Evolutionary conservation across 2,888 invertebrate species (phyloP).

Genomic region (Megastigmus dorsalis): DNA sequence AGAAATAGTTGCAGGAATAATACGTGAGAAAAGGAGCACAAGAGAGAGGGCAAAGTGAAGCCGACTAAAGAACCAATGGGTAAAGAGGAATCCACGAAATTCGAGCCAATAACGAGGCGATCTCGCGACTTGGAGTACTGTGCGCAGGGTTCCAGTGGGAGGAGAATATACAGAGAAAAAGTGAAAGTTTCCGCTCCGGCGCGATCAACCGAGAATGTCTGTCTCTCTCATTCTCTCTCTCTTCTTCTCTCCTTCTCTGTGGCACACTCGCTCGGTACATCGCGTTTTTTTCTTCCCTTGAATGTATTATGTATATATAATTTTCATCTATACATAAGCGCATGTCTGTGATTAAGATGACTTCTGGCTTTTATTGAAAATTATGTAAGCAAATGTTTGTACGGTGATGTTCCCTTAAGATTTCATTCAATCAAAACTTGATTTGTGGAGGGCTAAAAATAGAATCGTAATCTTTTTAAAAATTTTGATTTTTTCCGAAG

Average conservation of each 20-base stretch:
- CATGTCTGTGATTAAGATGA: too few species aligned
- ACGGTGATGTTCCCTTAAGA: not conserved
- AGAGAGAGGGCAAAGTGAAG: not conserved
- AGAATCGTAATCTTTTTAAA: not conserved
- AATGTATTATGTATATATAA: too few species aligned
- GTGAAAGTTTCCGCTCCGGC: conserved; percentile 69
- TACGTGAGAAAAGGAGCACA: too few species aligned
- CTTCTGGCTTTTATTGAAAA: conserved; percentile 19
- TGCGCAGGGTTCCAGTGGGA: conserved; percentile 8
- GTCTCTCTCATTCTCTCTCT: conserved; percentile 34
- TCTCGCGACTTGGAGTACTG: conserved; percentile 36
- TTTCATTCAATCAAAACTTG: not conserved
- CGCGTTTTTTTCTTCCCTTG: too few species aligned
- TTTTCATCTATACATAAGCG: too few species aligned
- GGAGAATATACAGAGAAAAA: conserved; percentile 62
- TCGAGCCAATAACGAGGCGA: conserved; percentile 61
- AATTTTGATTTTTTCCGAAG: too few species aligned
- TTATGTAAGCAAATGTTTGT: conserved; percentile 23
- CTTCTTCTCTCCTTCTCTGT: conserved; percentile 36
- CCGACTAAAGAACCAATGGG: not conserved
- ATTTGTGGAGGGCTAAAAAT: conserved; percentile 1
- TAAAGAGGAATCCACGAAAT: conserved; percentile 11
- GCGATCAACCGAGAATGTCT: conserved; percentile 56
- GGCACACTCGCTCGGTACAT: not conserved
- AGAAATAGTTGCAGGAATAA: too few species aligned